Base-by-base conservation (phyloP, 2,888 invertebrate genomes). In the Fragum sueziense region DNA sequence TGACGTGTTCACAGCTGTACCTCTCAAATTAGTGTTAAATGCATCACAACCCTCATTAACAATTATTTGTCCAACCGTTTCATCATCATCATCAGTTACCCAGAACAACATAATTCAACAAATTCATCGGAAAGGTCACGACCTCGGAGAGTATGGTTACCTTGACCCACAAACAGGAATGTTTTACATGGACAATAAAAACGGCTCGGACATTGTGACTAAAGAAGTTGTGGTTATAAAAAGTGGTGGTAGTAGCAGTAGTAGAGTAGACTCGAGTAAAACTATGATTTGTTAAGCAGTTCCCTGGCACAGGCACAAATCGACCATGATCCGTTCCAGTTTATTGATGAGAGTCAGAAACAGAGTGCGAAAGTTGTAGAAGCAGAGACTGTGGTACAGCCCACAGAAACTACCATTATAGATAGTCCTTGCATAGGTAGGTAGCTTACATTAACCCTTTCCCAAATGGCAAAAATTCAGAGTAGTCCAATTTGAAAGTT, bases 261-360 rank as follows among this genome's bases (percentile, higher is more conserved):
- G 37, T 25, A 41, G 37, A 61, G 59, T 31, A 4, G 69, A 65
- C 1, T 37, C 37, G 6, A 37, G 54, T 14, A 76, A 69, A 77
- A 75, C 47, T 74, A 79, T 77, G 91, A 91, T 73, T 78, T 91
- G 29, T 78, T 92, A 14, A 90, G 90, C 70, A 91, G 90, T 73
- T 91, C 92, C 1, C 83, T 92, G 59, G 90, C 89, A 31, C 88
- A 91, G 74, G 92, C 92, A 6, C 90, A 91, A 76, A 91, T 92
- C 71, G 90, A 91, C 80, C 87, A 92, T 61, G 91, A 91, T 76
- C 87, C 91, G 0, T 91, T 88, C 71, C 89, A 91, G 74, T 92
- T 90, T 68, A 88, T 88, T 61, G 89, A 91, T 41, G 91, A 91
- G 31, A 86, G 80, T 69, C 77, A 74, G 41, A 62, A 70, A 41